These are phyloP conservation scores for Hippolais icterina DNA, from an alignment of 2,113 vertebrate genomes.

Conservation along the genomic window DNA sequence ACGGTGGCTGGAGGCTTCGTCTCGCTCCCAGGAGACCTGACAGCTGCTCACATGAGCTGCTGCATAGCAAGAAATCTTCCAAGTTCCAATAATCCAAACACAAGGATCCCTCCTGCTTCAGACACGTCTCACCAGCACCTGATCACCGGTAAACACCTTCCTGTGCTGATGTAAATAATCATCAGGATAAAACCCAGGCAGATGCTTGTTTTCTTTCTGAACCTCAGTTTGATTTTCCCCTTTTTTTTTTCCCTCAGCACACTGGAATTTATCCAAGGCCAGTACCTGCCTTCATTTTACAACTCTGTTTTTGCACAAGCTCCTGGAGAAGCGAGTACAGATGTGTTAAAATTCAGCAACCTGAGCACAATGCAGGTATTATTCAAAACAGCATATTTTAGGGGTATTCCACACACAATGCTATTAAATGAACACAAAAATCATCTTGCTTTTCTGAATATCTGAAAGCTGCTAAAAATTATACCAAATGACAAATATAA, in stretches of 20 bases:
- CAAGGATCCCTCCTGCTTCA: not conserved
- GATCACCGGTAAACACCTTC: not conserved
- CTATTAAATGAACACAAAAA: not conserved
- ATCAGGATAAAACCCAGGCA: not conserved
- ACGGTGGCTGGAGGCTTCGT: not conserved
- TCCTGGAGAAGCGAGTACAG: not conserved
- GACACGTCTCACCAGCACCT: not conserved
- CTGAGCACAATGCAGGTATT: not conserved
- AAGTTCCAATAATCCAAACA: not conserved
- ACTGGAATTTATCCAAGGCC: not conserved
- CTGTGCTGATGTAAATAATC: not conserved
- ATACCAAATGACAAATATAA: fast-evolving
- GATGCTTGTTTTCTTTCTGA: not conserved
- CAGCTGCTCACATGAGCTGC: not conserved
- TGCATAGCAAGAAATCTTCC: not conserved
- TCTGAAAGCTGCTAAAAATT: not conserved
- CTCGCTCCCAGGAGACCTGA: not conserved
- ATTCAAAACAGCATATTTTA: not conserved
- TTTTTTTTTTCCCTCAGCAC: not conserved
- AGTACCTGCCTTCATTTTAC: not conserved
- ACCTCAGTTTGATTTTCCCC: not conserved
- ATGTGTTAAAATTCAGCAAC: not conserved
- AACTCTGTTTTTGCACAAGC: not conserved
- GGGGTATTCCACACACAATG: not conserved
- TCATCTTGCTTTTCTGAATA: not conserved